Conservation (phyloP, 2,888 invertebrate genomes). For the Coelopa pilipes region DNA sequence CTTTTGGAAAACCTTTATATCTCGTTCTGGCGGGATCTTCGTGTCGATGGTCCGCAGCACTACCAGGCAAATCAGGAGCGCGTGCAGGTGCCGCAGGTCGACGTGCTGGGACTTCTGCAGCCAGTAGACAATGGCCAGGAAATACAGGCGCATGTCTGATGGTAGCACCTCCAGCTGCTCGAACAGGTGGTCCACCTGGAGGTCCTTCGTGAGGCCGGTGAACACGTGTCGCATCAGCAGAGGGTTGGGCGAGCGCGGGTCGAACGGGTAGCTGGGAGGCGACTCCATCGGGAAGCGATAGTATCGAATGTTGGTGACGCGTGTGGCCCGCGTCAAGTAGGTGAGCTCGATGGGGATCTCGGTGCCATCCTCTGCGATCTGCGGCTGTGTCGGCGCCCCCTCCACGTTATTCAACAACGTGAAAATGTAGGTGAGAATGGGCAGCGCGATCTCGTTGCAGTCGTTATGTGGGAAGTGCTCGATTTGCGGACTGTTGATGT, state of each 20-base stretch:
- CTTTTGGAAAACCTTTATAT: slow-evolving; percentile 56
- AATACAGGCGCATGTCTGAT: slow-evolving; percentile 57
- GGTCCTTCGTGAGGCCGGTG: slow-evolving; percentile 42
- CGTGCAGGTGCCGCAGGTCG: slow-evolving; percentile 58
- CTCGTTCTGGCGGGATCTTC: slow-evolving; percentile 61
- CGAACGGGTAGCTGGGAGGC: slow-evolving; percentile 45
- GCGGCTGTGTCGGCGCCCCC: slow-evolving; percentile 39
- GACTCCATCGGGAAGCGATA: slow-evolving; percentile 51
- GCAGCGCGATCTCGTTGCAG: slow-evolving; percentile 71
- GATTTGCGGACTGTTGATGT: slow-evolving; percentile 77
- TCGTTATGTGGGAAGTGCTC: slow-evolving; percentile 75
- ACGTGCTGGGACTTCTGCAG: slow-evolving; percentile 57
- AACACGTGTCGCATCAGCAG: slow-evolving; percentile 55
- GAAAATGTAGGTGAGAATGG: slow-evolving; percentile 73
- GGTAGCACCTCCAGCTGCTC: slow-evolving; percentile 54
- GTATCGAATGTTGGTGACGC: slow-evolving; percentile 61
- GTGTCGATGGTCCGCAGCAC: slow-evolving; percentile 60
- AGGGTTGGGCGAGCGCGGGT: slow-evolving; percentile 53
- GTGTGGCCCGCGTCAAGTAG: slow-evolving; percentile 60
- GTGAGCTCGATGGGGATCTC: slow-evolving; percentile 52
- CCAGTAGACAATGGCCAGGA: slow-evolving; percentile 63
- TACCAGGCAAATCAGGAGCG: slow-evolving; percentile 59
- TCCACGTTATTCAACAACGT: slow-evolving; percentile 62
- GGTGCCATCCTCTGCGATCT: slow-evolving; percentile 43
- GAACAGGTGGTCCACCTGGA: slow-evolving; percentile 52